Conservation (phyloP, 53 echinoderm and acorn worm species). For the Glandiceps talaboti region DNA sequence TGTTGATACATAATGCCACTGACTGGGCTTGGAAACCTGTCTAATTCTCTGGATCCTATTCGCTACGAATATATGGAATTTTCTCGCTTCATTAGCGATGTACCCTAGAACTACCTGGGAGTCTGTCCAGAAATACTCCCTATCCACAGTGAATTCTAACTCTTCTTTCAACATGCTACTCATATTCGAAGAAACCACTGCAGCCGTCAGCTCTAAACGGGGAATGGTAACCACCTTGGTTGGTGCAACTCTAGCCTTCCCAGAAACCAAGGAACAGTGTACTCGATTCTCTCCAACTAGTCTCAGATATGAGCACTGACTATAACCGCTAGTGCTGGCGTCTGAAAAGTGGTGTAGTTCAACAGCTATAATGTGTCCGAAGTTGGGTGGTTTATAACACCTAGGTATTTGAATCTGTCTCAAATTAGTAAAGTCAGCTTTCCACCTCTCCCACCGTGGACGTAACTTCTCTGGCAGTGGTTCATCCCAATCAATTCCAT, state of each 20-base stretch:
- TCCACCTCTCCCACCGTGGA: constrained; percentile 29
- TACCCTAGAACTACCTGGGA: constrained; percentile 32
- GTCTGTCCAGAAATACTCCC: constrained; percentile 39
- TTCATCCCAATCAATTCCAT: constrained; percentile 33
- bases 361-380: constrained; percentile 19
- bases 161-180: constrained; percentile 18
- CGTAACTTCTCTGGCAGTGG: constrained; percentile 16
- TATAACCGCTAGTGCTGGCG: constrained; percentile 41
- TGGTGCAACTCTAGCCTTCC: constrained; percentile 35
- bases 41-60: constrained; percentile 34
- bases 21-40: constrained; percentile 16
- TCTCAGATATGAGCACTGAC: constrained; percentile 32
- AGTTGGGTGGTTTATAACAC: constrained; percentile 35
- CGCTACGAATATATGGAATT: constrained; percentile 35
- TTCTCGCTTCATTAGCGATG: constrained; percentile 24
- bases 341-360: constrained; percentile 58
- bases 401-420: constrained; percentile 18
- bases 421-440: constrained; percentile 10
- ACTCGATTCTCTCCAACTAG: constrained; percentile 19
- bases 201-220: constrained; percentile 32
- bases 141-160: constrained; percentile 13
- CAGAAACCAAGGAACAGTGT: constrained; percentile 23
- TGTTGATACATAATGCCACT: constrained; percentile 25
- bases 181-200: constrained; percentile 30
- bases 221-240: constrained; percentile 26